Conservation (phyloP, 2,888 invertebrate genomes). For the Slavum lentiscoides region DNA sequence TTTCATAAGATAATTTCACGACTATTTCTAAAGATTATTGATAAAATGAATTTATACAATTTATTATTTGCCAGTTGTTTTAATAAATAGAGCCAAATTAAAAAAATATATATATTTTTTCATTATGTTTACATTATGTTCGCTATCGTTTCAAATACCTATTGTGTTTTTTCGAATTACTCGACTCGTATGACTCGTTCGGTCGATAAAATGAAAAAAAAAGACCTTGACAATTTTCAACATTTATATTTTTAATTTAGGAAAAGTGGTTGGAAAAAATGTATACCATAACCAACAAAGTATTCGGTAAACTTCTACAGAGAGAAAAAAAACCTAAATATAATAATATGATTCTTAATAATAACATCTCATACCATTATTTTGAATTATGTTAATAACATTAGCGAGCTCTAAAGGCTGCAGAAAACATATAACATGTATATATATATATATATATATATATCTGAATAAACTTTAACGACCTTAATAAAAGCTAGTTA, state of each 20-base stretch:
- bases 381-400: constrained; percentile 48
- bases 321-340: not conserved
- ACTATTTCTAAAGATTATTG: too few species aligned
- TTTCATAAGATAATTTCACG: too few species aligned
- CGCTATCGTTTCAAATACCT: not conserved
- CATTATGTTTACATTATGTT: not conserved
- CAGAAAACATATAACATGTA: not conserved
- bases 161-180: not conserved
- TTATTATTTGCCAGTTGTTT: too few species aligned
- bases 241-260: not conserved
- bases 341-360: constrained; percentile 43
- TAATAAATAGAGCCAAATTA: too few species aligned
- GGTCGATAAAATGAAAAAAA: not conserved
- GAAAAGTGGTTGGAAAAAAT: not conserved
- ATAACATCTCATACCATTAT: constrained; percentile 40
- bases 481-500: constrained; percentile 41
- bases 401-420: constrained; percentile 26
- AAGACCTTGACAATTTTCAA: not conserved
- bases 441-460: not conserved
- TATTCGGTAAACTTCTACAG: not conserved
- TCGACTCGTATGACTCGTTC: not conserved
- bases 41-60: too few species aligned
- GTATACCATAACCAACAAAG: not conserved
- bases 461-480: constrained; percentile 39
- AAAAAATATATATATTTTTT: not conserved